Evolutionary conservation across 2,888 invertebrate genomes (phyloP).

Genomic region (Gnatocerus cornutus): DNA sequence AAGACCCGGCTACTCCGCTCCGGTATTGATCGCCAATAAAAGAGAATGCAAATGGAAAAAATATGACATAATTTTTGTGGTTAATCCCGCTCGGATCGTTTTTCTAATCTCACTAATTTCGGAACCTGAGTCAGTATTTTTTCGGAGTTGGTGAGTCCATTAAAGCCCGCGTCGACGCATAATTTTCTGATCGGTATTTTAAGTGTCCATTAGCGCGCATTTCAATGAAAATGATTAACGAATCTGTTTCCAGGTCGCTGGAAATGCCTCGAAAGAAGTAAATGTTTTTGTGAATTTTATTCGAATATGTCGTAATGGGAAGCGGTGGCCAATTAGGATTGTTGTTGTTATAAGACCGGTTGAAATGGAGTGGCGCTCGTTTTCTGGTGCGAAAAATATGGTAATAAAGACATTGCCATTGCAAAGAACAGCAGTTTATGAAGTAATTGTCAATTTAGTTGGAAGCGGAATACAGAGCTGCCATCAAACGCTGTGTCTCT

Average conservation of each 20-base stretch:
- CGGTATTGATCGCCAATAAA: slow-evolving; percentile 31
- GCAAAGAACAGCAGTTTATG: slow-evolving; percentile 49
- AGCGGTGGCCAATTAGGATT: slow-evolving; percentile 15
- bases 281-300: slow-evolving; percentile 9
- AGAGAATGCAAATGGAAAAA: slow-evolving; percentile 13
- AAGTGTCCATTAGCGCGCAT: slow-evolving; percentile 40
- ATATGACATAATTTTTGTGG: slow-evolving; percentile 16
- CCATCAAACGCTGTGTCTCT: slow-evolving; percentile 55
- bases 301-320: slow-evolving; percentile 22
- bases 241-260: slow-evolving; percentile 11
- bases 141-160: slow-evolving; percentile 36
- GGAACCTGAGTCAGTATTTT: slow-evolving; percentile 26
- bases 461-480: slow-evolving; percentile 46
- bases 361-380: slow-evolving; percentile 38
- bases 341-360: slow-evolving; percentile 32
- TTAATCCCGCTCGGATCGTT: slow-evolving; percentile 28
- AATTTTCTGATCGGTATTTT: slow-evolving; percentile 36
- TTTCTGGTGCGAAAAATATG: slow-evolving; percentile 45
- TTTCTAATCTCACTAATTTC: slow-evolving; percentile 31
- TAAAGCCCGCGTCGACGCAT: slow-evolving; percentile 23
- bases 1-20: slow-evolving; percentile 5
- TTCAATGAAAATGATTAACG: slow-evolving; percentile 41
- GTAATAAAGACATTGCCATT: slow-evolving; percentile 47
- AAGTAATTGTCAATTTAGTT: slow-evolving; percentile 53
- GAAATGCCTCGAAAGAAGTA: background rate